Base-by-base conservation (phyloP, 2,888 invertebrate genomes). In the Polyploca ridens region DNA sequence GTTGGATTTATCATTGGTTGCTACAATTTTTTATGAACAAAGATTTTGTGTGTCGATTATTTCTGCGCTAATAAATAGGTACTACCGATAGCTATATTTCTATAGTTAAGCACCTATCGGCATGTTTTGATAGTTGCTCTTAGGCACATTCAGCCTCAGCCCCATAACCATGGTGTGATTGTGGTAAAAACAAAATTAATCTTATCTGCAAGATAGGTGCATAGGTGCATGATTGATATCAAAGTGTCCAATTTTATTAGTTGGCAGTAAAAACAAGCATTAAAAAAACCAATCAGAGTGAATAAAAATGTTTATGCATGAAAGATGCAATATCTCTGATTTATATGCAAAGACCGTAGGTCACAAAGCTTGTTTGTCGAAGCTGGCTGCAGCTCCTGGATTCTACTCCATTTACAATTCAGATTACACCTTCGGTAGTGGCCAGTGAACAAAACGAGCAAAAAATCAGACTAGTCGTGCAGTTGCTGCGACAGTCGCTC, bases 351-450 rank as follows among this genome's bases (percentile, higher is more conserved):
- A 70, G 62, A 35, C 64, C 62, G 68, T 57, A 63, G 64, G 68
- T 70, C 73, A 74, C 79, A 76, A 77, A 76, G 78, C 73, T 75
- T 77, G 71, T 79, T 81, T 78, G 79, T 77, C 33, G 49, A 63
- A 65, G 62, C 69, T 54, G 66, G 74, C 66, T 69, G 72, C 63
- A 64, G 64, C 67, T 63, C 64, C 69, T 65, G 67, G 58, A 66
- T 64, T 66, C 63, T 33, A 33, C 38, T 46, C 64, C 62, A 79
- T 79, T 79, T 78, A 79, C 78, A 79, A 79, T 79, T 74, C 78
- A 79, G 66, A 80, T 80, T 62, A 64, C 69, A 69, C 68, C 70
- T 71, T 54, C 62, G 62, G 62, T 64, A 62, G 61, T 64, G 61
- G 41, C 41, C 60, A 68, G 69, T 65, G 72, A 69, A 70, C 68